Percentiles rank a stretch among this genome's conserved stretches.
Evolutionary conservation across 2,888 invertebrate species (phyloP).

Genomic region (Gibbula magus): DNA sequence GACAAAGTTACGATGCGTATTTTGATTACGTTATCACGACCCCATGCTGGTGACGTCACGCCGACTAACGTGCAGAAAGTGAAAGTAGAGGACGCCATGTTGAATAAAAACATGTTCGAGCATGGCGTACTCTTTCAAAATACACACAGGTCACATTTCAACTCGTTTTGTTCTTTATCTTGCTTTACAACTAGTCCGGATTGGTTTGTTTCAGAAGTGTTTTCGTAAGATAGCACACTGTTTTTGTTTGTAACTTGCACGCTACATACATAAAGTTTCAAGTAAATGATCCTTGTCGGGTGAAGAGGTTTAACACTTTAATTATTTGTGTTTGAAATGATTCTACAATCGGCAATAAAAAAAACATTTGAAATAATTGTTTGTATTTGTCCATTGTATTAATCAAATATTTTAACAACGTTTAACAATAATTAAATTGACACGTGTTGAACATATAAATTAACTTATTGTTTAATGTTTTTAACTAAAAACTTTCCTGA

Average conservation of each 20-base stretch:
- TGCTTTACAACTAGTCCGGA: neutral
- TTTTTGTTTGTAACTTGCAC: neutral
- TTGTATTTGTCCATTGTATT: too few relatives aligned
- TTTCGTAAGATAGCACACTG: neutral
- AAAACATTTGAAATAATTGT: too few relatives aligned
- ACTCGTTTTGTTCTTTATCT: constrained; percentile 13
- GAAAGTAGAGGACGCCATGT: neutral
- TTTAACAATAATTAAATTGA: too few relatives aligned
- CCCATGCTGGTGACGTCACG: neutral
- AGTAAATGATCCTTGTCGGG: too few relatives aligned
- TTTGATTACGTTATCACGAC: neutral
- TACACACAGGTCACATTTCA: constrained; percentile 7
- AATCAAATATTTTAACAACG: too few relatives aligned
- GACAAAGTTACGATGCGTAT: neutral
- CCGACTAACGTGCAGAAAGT: neutral
- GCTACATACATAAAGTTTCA: neutral
- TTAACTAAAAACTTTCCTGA: too few relatives aligned
- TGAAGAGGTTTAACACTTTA: too few relatives aligned
- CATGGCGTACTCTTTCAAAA: constrained; percentile 7
- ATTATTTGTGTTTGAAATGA: too few relatives aligned
- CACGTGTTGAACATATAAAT: too few relatives aligned
- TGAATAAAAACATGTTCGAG: constrained; percentile 8
- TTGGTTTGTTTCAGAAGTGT: constrained; percentile 3
- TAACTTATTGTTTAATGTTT: too few relatives aligned
- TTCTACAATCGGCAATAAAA: too few relatives aligned